A percentile compares a stretch with the other conserved stretches of the same genome.
phyloP scores from a whole-genome alignment of 2,113 vertebrate genomes.

The Scytalopus superciliaris region DNA sequence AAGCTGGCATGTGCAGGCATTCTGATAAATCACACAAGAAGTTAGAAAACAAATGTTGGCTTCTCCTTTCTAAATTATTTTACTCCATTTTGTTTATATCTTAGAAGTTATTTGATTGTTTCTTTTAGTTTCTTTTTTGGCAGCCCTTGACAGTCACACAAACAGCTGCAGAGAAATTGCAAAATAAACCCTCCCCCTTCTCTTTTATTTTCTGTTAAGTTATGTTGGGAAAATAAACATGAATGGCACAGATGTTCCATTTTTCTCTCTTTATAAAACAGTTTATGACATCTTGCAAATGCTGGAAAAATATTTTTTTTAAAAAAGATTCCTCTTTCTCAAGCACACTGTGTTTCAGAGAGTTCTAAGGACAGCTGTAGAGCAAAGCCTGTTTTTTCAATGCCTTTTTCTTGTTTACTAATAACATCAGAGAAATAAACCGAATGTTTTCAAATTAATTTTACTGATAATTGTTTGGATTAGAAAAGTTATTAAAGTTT shows the following conservation, averaged over 20 bases:
- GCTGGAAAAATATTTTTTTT: conserved; percentile 26
- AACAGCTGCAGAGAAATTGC: conserved; percentile 45
- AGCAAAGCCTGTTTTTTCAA: neutral
- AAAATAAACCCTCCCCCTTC: conserved; percentile 23
- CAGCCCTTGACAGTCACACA: neutral
- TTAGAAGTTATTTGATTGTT: conserved; percentile 32
- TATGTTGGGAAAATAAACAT: conserved; percentile 67
- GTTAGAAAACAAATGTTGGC: conserved; percentile 19
- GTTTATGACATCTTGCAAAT: conserved; percentile 55
- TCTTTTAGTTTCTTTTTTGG: conserved; percentile 33
- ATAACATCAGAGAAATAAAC: neutral
- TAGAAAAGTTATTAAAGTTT: neutral
- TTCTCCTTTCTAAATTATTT: conserved; percentile 2
- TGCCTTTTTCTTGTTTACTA: neutral
- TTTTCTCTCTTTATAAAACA: conserved; percentile 35
- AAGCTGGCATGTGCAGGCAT: neutral
- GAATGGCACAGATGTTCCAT: conserved; percentile 40
- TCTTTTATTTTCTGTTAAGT: conserved; percentile 56
- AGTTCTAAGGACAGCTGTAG: neutral
- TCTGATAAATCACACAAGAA: conserved; percentile 3
- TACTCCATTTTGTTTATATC: conserved; percentile 41
- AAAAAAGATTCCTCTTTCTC: conserved; percentile 13
- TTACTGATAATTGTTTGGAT: neutral
- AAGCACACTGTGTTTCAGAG: neutral
- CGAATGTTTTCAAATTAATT: neutral